Evolutionary conservation across 2,797 vertebrate species (phyloP).

Genomic region (Myotis pilosus): DNA sequence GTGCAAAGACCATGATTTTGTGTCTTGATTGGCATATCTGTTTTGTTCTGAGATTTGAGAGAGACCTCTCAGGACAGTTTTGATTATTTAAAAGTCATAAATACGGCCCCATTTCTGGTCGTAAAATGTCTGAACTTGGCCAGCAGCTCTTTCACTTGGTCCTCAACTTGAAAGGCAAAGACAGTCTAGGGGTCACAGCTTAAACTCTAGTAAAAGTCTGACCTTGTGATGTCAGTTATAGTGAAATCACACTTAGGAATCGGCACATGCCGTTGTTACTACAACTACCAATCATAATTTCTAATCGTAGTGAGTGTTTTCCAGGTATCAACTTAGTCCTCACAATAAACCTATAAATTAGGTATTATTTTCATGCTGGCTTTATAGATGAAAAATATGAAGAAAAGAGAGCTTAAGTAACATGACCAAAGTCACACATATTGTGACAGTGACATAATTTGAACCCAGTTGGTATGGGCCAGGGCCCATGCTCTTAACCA

Average conservation of each 20-base stretch:
- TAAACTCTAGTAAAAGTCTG: background rate
- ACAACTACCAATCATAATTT: background rate
- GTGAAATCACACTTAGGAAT: background rate
- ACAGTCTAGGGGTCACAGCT: background rate
- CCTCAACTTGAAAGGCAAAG: slow-evolving; percentile 11
- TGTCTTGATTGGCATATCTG: background rate
- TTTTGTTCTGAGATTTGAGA: slow-evolving; percentile 39
- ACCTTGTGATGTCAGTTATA: background rate
- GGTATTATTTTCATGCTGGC: background rate
- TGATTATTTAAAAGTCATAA: slow-evolving; percentile 5
- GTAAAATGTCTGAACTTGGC: slow-evolving; percentile 5
- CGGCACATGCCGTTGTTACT: background rate
- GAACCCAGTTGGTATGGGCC: background rate
- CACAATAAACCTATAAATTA: background rate
- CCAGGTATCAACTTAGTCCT: background rate
- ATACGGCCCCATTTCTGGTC: background rate
- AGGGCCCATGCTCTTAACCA: background rate
- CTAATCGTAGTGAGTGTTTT: background rate
- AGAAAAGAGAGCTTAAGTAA: background rate
- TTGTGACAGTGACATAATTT: background rate
- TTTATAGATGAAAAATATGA: slow-evolving; percentile 1
- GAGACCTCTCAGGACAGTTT: background rate
- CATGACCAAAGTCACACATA: background rate
- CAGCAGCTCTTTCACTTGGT: background rate
- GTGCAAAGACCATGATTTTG: background rate